Base-by-base conservation (phyloP, 2,888 invertebrate genomes). In the Nomada lathburiana region DNA sequence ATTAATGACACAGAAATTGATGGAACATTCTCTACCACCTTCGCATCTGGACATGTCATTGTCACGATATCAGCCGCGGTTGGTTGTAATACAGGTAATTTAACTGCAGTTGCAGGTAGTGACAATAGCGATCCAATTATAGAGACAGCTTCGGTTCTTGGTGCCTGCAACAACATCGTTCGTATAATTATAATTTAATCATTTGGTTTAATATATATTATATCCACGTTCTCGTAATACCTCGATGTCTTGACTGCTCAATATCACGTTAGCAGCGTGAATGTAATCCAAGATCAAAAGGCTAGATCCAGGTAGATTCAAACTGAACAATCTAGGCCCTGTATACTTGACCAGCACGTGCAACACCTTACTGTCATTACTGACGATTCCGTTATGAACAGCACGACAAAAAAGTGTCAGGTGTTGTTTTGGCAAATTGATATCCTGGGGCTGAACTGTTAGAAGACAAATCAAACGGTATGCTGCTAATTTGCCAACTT, bases 81-180 rank as follows among this genome's bases (percentile, higher is more conserved):
- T 0, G 96, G 96, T 88, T 97, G 96, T 65, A 97, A 94, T 93
- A 96, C 96, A 2, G 96, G 96, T 63, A 96, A 95, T 89, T 95
- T 95, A 91, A 95, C 95, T 79, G 96, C 95, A 13, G 95, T 95
- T 87, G 97, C 96, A 0, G 98, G 98, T 86, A 98, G 95, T 86
- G 98, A 97, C 59, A 99, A 94, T 73, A 99, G 94, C 0, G 98
- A 97, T 0, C 98, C 98, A 50, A 99, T 94, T 82, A 99, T 96
- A 0, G 98, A 97, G 36, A 98, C 96, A 0, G 98, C 98, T 91
- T 99, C 99, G 13, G 97, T 97, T 79, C 98, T 95, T 0, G 99
- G 99, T 80, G 97, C 96, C 96, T 96, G 94, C 3, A 86, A 91
- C 86, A 13, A 50, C 55, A n/a, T 42, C 13, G 29, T 67, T 80